Evolutionary conservation across 2,113 vertebrate species (phyloP), one percentile per base, ranked within the genome.

Genomic region (Spea bombifrons): DNA sequence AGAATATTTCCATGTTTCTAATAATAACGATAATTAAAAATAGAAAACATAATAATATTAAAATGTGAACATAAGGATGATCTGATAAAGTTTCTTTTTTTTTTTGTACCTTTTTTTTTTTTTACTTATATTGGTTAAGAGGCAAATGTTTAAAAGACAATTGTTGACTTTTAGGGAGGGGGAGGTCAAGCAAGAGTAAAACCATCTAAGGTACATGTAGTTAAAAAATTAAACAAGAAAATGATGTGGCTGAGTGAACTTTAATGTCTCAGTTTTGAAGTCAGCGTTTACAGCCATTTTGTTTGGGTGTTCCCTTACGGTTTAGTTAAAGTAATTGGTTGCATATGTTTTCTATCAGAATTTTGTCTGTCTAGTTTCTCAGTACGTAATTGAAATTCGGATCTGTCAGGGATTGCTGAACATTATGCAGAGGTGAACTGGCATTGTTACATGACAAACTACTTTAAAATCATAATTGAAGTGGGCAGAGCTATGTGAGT

Each of bases 311-410:
- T 82, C 88, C 84, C 88, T 87, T 85, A 88, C 89, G 88, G 53
- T 84, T 83, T 82, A 84, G 82, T 83, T 13, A 0, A 75, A 7
- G 2, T 92, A 94, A 94, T 91, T 88, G 90, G 86, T 90, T 87
- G 86, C 93, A 94, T 80, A 91, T 92, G 92, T 83, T 83, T 83
- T 63, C 74, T 52, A 9, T 48, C 74, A 81, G 63, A 66, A 43
- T 80, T 78, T 30, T 88, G 75, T 85, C 80, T 59, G 83, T 82
- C 81, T 81, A 71, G 49, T 81, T 83, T 86, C 66, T 81, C 83
- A 83, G 77, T 82, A 74, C 81, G 86, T 84, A 86, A 30, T 84
- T 83, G 83, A 6, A 79, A 52, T 66, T 47, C 50, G 17, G 61
- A 52, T 79, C 76, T 79, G 69, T 66, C 76, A 66, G 6, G 50